Evolutionary conservation across 1,140 invertebrate genomes (phyloP).

Genomic region (Euglossa dilemma): DNA sequence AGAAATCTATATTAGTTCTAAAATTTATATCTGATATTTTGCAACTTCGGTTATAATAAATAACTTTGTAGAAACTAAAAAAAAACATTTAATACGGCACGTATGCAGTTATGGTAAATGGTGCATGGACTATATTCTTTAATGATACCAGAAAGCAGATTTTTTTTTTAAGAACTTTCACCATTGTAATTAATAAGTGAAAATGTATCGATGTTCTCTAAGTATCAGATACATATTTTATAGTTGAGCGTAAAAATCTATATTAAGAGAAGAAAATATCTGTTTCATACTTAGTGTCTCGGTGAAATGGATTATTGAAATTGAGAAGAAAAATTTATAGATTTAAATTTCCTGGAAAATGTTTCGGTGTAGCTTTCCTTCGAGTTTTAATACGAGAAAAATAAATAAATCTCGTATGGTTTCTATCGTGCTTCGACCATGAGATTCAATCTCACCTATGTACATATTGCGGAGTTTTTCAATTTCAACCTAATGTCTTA

Average conservation of each 20-base stretch:
- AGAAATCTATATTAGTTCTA: not conserved
- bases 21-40: not conserved
- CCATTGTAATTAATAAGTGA: slow-evolving; percentile 12
- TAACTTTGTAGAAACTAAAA: not conserved
- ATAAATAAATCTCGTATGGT: not conserved
- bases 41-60: not conserved
- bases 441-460: not conserved
- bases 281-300: not conserved
- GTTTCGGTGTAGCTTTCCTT: not conserved
- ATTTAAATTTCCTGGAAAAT: not conserved
- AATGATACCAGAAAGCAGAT: not conserved
- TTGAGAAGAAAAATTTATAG: not conserved
- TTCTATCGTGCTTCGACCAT: not conserved
- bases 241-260: not conserved
- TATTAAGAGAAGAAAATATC: not conserved
- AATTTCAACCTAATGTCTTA: not conserved
- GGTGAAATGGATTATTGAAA: not conserved
- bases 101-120: not conserved
- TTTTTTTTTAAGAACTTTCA: slow-evolving; percentile 5
- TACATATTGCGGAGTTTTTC: not conserved
- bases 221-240: not conserved
- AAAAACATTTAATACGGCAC: not conserved
- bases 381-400: not conserved
- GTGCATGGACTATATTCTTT: not conserved
- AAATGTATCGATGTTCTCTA: not conserved